Base-by-base conservation (phyloP, 2,797 vertebrate species). In the Helarctos malayanus region DNA sequence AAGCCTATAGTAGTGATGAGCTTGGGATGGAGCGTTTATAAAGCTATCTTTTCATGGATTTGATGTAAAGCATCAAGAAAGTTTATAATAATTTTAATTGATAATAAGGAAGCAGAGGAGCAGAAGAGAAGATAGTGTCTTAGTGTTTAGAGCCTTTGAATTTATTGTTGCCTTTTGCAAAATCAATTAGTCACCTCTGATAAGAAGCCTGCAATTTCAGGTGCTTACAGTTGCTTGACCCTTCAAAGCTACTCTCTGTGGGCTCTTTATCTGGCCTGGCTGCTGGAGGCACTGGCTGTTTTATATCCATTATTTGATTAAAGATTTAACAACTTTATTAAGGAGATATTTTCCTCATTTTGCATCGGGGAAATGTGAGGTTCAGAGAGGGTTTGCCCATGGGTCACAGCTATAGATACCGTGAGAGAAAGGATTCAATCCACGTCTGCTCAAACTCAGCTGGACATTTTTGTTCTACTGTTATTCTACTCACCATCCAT, bases 291-390 rank as follows among this genome's bases (percentile, higher is more conserved):
- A 61, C 35, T 86, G 27, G 63, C 54, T 79, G 25, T 80, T 95
- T 97, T 94, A 75, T 91, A 83, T 47, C 95, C 49, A 92, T 94
- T 89, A 89, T 89, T 91, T 71, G 32, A 97, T 89, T 97, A 91
- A 96, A 88, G 78, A 82, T 49, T 75, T 47, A 65, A 89, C 21
- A 91, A 56, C 54, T 81, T 95, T 88, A 88, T 71, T 97, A 93
- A 92, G 65, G 19, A 92, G n/a, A 19, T 27, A 63, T 57, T 63
- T 75, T 82, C 32, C 38, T 94, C 52, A 54, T 79, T 95, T 94
- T 76, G 75, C 29, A 93, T 16, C 21, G 89, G 19, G n/a, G 23
- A 87, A 86, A 19, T 52, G 13, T 47, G 15, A 97, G 38, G 6
- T 83, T 85, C 57, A 52, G 45, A 85, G 76, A 95, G 4, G 69